Evolutionary conservation across 1,140 invertebrate genomes (phyloP).

Genomic region (Lordiphosa stackelbergi): DNA sequence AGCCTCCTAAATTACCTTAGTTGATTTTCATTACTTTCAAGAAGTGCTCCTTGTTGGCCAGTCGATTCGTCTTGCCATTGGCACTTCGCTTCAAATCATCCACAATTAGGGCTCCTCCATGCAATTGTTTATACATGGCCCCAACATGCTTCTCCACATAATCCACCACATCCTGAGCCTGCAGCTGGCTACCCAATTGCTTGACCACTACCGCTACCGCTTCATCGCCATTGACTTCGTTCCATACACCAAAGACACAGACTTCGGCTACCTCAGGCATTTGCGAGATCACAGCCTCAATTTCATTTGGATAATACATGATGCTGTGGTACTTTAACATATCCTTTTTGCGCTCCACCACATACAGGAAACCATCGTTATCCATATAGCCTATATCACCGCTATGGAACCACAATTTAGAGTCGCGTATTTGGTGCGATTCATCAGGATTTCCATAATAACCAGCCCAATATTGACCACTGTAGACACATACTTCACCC

Average conservation of each 20-base stretch:
- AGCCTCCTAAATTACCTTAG: background rate
- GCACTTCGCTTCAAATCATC: slow-evolving; percentile 21
- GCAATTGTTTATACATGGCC: slow-evolving; percentile 25
- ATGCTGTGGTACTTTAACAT: slow-evolving; percentile 75
- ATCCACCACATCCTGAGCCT: slow-evolving; percentile 33
- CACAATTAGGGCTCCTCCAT: slow-evolving; percentile 31
- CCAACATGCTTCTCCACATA: slow-evolving; percentile 17
- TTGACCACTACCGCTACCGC: slow-evolving; percentile 29
- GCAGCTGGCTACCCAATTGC: slow-evolving; percentile 5
- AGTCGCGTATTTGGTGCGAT: slow-evolving; percentile 19
- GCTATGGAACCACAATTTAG: slow-evolving; percentile 81
- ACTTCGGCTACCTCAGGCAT: slow-evolving; percentile 52
- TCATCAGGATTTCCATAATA: slow-evolving; percentile 48
- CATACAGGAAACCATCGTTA: slow-evolving; percentile 77
- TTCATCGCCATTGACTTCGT: slow-evolving; percentile 33
- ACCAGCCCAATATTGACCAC: slow-evolving; percentile 41
- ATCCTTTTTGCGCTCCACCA: slow-evolving; percentile 83
- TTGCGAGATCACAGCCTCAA: slow-evolving; percentile 47
- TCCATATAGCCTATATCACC: slow-evolving; percentile 83
- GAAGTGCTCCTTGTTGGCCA: slow-evolving; percentile 14
- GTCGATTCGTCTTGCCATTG: slow-evolving; percentile 32
- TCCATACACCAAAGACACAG: slow-evolving; percentile 57
- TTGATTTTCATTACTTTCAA: slow-evolving; percentile 16
- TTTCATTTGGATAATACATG: slow-evolving; percentile 65
- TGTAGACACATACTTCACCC: slow-evolving; percentile 44